phyloP scores from a whole-genome alignment of 2,797 vertebrate genomes.

The Cyprinodon diabolis region DNA sequence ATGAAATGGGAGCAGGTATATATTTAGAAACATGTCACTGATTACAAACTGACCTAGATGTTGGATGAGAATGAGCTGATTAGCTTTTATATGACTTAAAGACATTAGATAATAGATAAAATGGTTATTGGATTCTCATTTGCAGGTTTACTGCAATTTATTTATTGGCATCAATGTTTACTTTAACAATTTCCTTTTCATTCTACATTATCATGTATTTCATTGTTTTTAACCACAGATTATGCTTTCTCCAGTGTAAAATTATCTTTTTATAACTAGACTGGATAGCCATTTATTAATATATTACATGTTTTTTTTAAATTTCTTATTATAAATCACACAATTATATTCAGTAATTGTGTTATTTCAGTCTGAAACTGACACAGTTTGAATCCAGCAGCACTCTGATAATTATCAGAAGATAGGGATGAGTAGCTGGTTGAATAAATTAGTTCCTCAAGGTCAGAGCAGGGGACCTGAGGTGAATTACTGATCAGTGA shows the following conservation, averaged over 20 bases:
- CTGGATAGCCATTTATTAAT: neutral
- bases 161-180: neutral
- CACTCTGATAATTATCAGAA: constrained; percentile 37
- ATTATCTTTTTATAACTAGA: neutral
- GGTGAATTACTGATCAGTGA: constrained; percentile 7
- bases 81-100: neutral
- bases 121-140: neutral
- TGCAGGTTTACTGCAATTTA: no score
- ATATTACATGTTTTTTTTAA: neutral
- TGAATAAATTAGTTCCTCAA: constrained; percentile 32
- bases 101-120: neutral
- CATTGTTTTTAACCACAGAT: neutral
- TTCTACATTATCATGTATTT: no score
- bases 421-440: constrained; percentile 19
- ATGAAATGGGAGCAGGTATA: neutral
- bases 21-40: neutral
- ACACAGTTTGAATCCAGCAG: constrained; percentile 36
- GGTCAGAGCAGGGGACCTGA: constrained; percentile 48
- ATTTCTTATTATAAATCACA: neutral
- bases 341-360: neutral
- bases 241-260: neutral
- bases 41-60: constrained; percentile 10
- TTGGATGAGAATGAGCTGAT: constrained; percentile 2
- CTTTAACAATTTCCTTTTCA: neutral
- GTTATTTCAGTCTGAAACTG: constrained; percentile 16